Conservation (phyloP, 2,888 invertebrate species). For the Rotaria magnacalcarata region DNA sequence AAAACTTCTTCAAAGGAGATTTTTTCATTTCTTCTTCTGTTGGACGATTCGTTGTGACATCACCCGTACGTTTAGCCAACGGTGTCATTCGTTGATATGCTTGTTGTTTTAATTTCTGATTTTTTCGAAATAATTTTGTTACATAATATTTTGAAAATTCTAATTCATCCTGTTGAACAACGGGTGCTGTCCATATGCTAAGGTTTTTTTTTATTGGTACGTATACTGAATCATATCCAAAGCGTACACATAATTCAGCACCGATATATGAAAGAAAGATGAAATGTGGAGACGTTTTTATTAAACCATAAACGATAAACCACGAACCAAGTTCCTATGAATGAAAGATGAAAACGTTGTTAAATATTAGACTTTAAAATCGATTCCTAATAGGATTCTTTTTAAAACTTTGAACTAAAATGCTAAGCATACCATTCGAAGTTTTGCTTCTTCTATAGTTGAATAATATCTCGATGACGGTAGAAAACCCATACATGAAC, state of each 20-base stretch:
- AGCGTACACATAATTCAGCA: conserved; percentile 23
- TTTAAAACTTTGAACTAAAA: too few relatives aligned
- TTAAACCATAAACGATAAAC: conserved; percentile 27
- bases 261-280: neutral
- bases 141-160: conserved; percentile 27
- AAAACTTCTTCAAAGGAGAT: neutral
- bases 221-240: neutral
- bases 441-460: neutral
- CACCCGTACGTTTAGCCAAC: neutral
- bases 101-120: neutral
- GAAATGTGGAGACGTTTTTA: conserved; percentile 33
- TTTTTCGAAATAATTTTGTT: conserved; percentile 22
- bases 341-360: neutral
- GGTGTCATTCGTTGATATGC: too few relatives aligned
- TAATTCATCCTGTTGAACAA: conserved; percentile 3
- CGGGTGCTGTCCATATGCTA: conserved; percentile 1
- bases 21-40: neutral
- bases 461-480: neutral
- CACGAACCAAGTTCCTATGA: conserved; percentile 24
- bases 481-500: conserved; percentile 18
- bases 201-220: neutral
- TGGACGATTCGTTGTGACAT: neutral
- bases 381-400: too few relatives aligned
- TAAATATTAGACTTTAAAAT: too few relatives aligned
- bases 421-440: neutral